phyloP scores from a whole-genome alignment of 2,113 vertebrate genomes.

The Paracanthobrama guichenoti region DNA sequence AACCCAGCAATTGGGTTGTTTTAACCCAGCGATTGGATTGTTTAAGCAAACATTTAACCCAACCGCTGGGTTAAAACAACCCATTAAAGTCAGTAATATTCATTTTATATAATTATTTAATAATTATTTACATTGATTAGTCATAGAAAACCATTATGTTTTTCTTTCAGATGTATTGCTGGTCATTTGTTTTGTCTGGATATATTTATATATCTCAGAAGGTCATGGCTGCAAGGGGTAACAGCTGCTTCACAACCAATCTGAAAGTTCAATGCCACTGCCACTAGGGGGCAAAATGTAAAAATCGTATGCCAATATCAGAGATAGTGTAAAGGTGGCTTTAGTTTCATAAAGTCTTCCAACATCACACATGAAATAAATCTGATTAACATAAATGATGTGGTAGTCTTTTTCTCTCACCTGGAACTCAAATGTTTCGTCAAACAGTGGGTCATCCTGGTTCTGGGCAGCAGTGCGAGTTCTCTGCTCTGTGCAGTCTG shows the following conservation, averaged over 20 bases:
- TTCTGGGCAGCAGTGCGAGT: slow-evolving; percentile 95
- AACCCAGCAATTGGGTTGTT: no score
- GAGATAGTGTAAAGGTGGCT: neutral
- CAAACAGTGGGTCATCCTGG: slow-evolving; percentile 95
- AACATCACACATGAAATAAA: slow-evolving; percentile 11
- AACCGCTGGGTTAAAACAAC: no score
- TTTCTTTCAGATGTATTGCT: neutral
- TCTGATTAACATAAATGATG: neutral
- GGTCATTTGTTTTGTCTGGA: neutral
- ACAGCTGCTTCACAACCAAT: neutral
- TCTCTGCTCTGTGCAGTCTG: slow-evolving; percentile 92
- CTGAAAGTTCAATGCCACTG: neutral
- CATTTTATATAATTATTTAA: neutral
- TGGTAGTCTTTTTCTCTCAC: slow-evolving; percentile 56
- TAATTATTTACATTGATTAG: neutral
- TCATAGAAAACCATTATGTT: neutral
- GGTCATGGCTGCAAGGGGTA: neutral
- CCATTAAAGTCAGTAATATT: no score
- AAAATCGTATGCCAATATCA: neutral
- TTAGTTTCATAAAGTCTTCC: neutral
- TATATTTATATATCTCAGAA: neutral
- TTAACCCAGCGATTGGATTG: no score
- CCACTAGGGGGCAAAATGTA: neutral
- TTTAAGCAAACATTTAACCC: no score
- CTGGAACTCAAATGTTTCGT: slow-evolving; percentile 97